Base-by-base conservation (phyloP, 2,888 invertebrate species). In the Drosophila picticornis region DNA sequence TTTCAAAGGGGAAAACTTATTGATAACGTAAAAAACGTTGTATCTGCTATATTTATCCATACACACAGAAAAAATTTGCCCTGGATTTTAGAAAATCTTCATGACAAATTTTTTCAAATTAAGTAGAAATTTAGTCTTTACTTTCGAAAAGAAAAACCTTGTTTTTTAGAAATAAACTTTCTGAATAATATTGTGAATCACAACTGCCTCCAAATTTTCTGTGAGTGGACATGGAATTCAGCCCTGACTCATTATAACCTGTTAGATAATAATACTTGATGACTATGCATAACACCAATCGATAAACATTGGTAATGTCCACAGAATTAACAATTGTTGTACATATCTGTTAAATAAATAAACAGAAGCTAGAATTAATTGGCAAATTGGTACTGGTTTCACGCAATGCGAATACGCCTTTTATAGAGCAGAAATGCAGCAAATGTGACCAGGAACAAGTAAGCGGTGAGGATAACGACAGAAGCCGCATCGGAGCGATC, bases 401-500 rank as follows among this genome's bases (percentile, higher is more conserved):
- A 92, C 4, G 91, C 92, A 56, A 92, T 83, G 62, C 91, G 88
- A 66, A 92, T 88, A 27, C 84, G 81, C 38, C 75, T 77, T n/a
- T 74, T 80, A 65, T 86, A 84, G 5, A 92, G 70, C 32, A 87
- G 56, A 73, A 89, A 85, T 13, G 82, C 85, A 36, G 85, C 43
- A 43, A 81, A 76, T 6, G 80, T 85, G 16, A 85, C 78, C 38
- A 94, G 43, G 4, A 95, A 88, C 95, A 96, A 95, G 84, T 96
- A 96, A n/a, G 92, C 56, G 73, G 94, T 92, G 76, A 96, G 91
- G 82, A 96, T 94, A 0, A 94, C 2, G 80, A 96, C 91, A 84
- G 95, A 94, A 27, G 81, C 72, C 19, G 69, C 40, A 31, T 90
- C 83, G 13, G 93, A 91, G 6, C 95, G 92, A 25, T 94, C 92